phyloP scores from a whole-genome alignment of 2,113 vertebrate genomes.

The Polypterus bichir region DNA sequence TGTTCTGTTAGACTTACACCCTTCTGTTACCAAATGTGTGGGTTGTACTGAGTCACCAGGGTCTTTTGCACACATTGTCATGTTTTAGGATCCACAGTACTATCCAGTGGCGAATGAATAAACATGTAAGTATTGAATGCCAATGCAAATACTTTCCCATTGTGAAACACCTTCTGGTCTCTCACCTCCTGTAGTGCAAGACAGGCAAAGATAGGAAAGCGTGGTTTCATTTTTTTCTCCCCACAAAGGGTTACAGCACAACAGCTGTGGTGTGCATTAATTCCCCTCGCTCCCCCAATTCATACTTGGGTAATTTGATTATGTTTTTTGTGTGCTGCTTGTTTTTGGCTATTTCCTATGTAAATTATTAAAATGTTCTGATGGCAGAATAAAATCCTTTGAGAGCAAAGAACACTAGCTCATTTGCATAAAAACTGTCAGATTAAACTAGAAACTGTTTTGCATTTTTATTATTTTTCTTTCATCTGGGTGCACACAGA shows the following conservation, averaged over 20 bases:
- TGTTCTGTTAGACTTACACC: no score
- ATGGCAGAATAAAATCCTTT: slow-evolving; percentile 14
- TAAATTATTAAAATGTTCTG: slow-evolving; percentile 25
- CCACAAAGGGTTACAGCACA: background rate
- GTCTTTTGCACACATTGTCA: no score
- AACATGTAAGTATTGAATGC: no score
- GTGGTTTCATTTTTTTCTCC: slow-evolving; percentile 1
- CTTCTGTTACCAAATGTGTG: no score
- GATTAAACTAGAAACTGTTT: slow-evolving; percentile 42
- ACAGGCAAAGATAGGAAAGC: background rate
- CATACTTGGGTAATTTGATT: slow-evolving; percentile 23
- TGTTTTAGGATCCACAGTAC: no score
- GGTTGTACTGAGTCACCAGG: no score
- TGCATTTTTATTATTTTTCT: slow-evolving; percentile 47
- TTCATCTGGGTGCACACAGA: slow-evolving; percentile 15
- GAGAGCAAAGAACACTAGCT: slow-evolving; percentile 1
- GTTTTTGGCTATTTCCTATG: slow-evolving; percentile 22
- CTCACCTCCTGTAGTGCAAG: background rate
- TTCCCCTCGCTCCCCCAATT: slow-evolving; percentile 12
- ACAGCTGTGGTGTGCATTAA: slow-evolving; percentile 1
- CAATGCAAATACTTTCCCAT: no score
- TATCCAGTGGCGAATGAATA: no score
- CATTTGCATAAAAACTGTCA: slow-evolving; percentile 46
- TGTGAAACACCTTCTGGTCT: no score
- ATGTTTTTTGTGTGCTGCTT: slow-evolving; percentile 10